Conservation (phyloP, 2,797 vertebrate species). For the Bucorvus abyssinicus region DNA sequence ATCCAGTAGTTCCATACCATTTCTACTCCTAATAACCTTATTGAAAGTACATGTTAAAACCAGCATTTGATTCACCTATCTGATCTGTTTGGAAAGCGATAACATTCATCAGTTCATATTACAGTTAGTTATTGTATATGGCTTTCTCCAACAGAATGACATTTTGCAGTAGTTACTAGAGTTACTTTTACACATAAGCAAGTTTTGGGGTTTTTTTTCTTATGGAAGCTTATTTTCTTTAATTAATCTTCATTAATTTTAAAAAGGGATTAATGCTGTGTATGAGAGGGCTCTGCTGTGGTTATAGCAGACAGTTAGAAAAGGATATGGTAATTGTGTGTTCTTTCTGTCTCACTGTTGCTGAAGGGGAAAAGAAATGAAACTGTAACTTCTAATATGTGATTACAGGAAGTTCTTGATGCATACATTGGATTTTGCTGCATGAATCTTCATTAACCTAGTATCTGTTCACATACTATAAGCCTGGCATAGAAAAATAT, state of each 20-base stretch:
- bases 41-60: neutral
- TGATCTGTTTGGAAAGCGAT: neutral
- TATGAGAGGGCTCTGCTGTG: neutral
- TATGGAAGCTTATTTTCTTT: neutral
- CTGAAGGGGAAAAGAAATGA: neutral
- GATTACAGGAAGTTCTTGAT: neutral
- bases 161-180: neutral
- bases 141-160: neutral
- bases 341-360: neutral
- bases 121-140: neutral
- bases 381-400: neutral
- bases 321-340: neutral
- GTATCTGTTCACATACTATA: neutral
- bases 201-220: neutral
- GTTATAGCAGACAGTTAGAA: neutral
- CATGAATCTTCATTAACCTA: neutral
- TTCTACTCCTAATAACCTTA: neutral
- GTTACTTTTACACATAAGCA: neutral
- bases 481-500: neutral
- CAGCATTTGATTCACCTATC: neutral
- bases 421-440: neutral
- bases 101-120: neutral
- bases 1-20: neutral
- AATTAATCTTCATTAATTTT: constrained; percentile 36
- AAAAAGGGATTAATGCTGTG: neutral